Percentiles rank a stretch among this genome's conserved stretches.
Evolutionary conservation across 2,888 invertebrate species (phyloP).

Genomic region (Macropis europaea): DNA sequence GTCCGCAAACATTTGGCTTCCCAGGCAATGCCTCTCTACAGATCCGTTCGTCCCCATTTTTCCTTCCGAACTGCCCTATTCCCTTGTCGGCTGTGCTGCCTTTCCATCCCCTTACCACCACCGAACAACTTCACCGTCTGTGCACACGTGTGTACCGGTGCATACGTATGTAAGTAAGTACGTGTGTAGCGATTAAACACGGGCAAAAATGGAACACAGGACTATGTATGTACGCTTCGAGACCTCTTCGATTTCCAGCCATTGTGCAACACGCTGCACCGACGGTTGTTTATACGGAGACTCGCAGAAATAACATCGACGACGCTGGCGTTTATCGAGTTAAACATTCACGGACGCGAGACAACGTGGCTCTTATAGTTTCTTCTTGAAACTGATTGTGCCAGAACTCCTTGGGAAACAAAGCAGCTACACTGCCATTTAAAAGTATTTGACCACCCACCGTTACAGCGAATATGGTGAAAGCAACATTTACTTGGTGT

Average conservation of each 20-base stretch:
- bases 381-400: constrained; percentile 3
- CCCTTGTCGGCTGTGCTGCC: not conserved
- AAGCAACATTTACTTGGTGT: no score
- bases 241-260: constrained; percentile 23
- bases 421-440: no score
- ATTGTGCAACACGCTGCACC: not conserved
- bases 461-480: no score
- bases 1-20: constrained; percentile 65
- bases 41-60: constrained; percentile 55
- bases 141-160: not conserved
- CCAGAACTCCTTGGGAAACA: no score
- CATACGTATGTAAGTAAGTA: not conserved
- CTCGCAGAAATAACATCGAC: constrained; percentile 11
- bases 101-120: not conserved
- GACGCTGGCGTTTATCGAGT: constrained; percentile 32
- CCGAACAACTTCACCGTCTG: not conserved
- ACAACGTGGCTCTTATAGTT: not conserved
- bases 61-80: constrained; percentile 30
- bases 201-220: constrained; percentile 32
- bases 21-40: constrained; percentile 45
- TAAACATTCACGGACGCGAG: constrained; percentile 32
- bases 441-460: no score
- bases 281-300: constrained; percentile 20
- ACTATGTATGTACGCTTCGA: not conserved
- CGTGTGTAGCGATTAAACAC: constrained; percentile 42